Conservation (phyloP, 2,113 vertebrate genomes). For the Malurus elegans region DNA sequence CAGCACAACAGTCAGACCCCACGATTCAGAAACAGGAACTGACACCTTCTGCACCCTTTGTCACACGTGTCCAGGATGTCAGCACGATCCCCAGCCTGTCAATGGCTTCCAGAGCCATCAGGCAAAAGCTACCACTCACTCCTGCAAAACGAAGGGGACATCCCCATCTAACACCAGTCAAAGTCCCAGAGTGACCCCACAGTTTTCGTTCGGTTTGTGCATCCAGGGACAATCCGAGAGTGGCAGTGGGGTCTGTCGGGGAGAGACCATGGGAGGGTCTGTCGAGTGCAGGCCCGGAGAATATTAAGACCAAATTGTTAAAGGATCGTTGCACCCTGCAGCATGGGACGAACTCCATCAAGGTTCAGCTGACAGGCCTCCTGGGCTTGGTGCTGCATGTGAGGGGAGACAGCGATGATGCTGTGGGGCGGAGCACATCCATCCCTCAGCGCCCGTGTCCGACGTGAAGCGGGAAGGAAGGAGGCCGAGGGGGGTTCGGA, state of each 20-base stretch:
- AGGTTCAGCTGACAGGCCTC: accelerated
- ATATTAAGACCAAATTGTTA: background rate
- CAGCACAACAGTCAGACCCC: background rate
- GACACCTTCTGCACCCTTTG: background rate
- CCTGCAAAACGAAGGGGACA: background rate
- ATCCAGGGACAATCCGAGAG: background rate
- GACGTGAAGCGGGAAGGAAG: background rate
- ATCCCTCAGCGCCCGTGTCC: accelerated
- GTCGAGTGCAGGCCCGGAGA: background rate
- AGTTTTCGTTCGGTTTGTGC: background rate
- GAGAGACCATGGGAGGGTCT: accelerated
- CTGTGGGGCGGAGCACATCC: background rate
- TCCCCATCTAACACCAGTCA: background rate
- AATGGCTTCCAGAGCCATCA: background rate
- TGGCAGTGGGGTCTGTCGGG: accelerated
- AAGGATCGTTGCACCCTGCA: background rate
- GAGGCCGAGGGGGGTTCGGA: background rate
- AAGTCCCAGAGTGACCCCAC: background rate
- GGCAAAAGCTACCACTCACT: accelerated
- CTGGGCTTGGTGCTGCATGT: accelerated
- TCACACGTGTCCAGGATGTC: accelerated
- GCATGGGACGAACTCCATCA: accelerated
- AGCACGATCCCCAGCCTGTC: accelerated
- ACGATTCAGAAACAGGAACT: background rate
- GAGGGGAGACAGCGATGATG: background rate